Evolutionary conservation across 2,888 invertebrate genomes (phyloP).

Genomic region (Teleogryllus oceanicus): DNA sequence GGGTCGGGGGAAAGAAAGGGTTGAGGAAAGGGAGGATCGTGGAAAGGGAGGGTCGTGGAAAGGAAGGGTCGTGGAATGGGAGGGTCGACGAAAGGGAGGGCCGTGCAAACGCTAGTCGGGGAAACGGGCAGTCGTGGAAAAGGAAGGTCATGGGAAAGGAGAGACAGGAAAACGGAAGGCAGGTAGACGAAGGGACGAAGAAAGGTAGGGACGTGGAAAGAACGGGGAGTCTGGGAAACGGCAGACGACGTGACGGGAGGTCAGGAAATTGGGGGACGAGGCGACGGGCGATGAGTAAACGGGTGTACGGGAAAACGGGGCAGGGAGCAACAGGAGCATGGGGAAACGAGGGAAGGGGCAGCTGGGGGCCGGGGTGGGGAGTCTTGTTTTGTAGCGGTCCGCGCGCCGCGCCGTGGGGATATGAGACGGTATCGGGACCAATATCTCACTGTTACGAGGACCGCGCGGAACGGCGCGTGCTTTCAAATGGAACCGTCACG

Average conservation of each 20-base stretch:
- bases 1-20: too few species aligned
- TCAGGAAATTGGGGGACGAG: too few species aligned
- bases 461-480: constrained; percentile 8
- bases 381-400: constrained; percentile 1
- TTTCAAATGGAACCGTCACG: constrained; percentile 12
- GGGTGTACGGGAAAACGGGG: too few species aligned
- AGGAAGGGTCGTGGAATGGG: too few species aligned
- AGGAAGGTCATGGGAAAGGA: background rate
- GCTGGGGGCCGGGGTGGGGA: background rate
- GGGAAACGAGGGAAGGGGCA: background rate
- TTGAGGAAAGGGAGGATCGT: too few species aligned
- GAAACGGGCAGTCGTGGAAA: background rate
- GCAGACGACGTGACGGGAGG: background rate
- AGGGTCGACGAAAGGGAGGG: too few species aligned
- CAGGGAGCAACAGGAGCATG: too few species aligned
- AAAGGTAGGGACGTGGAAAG: background rate
- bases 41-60: too few species aligned
- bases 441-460: background rate
- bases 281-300: too few species aligned
- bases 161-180: background rate
- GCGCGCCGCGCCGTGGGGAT: background rate
- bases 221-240: background rate
- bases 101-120: too few species aligned
- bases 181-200: background rate
- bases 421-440: constrained; percentile 18